Percentiles rank a stretch among this genome's conserved stretches.
These are phyloP conservation scores for Megastigmus dorsalis DNA, from an alignment of 2,888 invertebrate genomes.

Conservation along the genomic window DNA sequence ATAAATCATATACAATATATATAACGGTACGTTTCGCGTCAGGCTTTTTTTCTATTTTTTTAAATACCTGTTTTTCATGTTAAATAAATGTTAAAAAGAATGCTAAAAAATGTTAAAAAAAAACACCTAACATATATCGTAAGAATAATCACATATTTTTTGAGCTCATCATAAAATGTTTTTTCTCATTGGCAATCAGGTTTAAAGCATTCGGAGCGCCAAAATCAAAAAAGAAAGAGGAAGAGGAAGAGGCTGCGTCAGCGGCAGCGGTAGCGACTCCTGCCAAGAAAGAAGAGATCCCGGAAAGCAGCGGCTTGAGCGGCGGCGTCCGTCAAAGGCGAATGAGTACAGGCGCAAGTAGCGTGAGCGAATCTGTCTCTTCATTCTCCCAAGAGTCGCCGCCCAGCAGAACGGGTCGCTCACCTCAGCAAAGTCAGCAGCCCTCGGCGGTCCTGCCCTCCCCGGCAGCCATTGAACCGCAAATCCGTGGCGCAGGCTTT, in stretches of 20 bases:
- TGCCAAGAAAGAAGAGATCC: slow-evolving; percentile 71
- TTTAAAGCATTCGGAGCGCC: slow-evolving; percentile 94
- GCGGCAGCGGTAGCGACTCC: too few species aligned
- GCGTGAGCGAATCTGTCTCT: slow-evolving; percentile 70
- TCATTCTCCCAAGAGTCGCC: slow-evolving; percentile 78
- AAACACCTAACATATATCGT: background rate
- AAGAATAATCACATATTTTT: background rate
- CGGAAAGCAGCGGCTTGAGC: slow-evolving; percentile 66
- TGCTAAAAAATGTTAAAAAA: too few species aligned
- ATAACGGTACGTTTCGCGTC: too few species aligned
- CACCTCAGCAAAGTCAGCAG: slow-evolving; percentile 66
- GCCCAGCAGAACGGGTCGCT: slow-evolving; percentile 76
- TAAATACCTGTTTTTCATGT: background rate
- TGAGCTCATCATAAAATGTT: background rate
- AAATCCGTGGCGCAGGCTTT: slow-evolving; percentile 87
- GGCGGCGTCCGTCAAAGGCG: slow-evolving; percentile 73
- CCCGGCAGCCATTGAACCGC: slow-evolving; percentile 84
- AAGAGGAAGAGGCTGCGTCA: slow-evolving; percentile 72
- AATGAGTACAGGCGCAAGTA: slow-evolving; percentile 71
- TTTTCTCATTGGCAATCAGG: too few species aligned
- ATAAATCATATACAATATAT: too few species aligned
- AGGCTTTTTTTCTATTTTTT: too few species aligned
- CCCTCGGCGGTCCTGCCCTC: slow-evolving; percentile 79
- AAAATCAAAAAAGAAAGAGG: slow-evolving; percentile 82
- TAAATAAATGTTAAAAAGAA: too few species aligned